These are phyloP conservation scores for Orchestia grillus DNA, from an alignment of 1,140 invertebrate genomes.

Conservation along the genomic window DNA sequence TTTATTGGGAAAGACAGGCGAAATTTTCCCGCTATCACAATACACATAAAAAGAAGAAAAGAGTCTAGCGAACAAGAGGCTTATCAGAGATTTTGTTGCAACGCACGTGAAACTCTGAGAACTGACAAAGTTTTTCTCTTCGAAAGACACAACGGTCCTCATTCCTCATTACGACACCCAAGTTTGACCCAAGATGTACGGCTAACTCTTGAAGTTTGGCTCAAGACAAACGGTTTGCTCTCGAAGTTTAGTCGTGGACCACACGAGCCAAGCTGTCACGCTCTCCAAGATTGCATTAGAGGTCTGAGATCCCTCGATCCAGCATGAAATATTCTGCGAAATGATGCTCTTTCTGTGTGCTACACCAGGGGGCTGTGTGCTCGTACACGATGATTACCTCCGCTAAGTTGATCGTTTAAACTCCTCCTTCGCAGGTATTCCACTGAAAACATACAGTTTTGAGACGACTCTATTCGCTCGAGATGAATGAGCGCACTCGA, in stretches of 20 bases:
- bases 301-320: background rate
- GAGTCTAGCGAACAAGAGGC: background rate
- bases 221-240: background rate
- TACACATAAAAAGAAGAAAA: too few relatives aligned
- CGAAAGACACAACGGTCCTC: background rate
- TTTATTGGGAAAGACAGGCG: too few relatives aligned
- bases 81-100: background rate
- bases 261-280: background rate
- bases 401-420: too few relatives aligned
- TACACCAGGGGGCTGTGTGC: too few relatives aligned
- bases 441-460: too few relatives aligned
- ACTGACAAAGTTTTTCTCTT: background rate
- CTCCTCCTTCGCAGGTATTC: too few relatives aligned
- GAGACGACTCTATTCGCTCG: too few relatives aligned
- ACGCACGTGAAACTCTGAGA: background rate
- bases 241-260: background rate
- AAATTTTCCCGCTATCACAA: too few relatives aligned
- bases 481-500: too few relatives aligned
- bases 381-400: background rate
- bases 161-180: conserved; percentile 25
- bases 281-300: background rate
- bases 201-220: background rate
- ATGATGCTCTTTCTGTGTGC: background rate
- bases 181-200: conserved; percentile 13
- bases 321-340: background rate